A percentile compares a stretch with the other conserved stretches of the same genome.
phyloP scores from a whole-genome alignment of 2,888 invertebrate species.

The Agrypnus murinus region DNA sequence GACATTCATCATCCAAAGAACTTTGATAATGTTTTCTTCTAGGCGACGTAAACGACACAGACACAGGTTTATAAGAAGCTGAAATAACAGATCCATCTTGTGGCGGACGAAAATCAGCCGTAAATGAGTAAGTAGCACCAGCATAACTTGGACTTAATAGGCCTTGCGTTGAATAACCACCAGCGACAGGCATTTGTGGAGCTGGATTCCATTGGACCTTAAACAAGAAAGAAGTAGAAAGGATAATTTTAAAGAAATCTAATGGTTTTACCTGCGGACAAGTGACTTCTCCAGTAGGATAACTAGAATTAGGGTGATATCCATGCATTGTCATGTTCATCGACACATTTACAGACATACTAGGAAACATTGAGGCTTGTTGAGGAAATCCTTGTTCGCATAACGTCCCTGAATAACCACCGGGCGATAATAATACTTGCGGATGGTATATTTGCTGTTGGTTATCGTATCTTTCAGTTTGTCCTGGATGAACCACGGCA shows the following conservation, averaged over 20 bases:
- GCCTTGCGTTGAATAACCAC: slow-evolving; percentile 74
- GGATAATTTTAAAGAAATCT: not conserved
- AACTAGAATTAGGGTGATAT: slow-evolving; percentile 74
- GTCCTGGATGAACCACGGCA: slow-evolving; percentile 88
- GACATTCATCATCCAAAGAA: slow-evolving; percentile 80
- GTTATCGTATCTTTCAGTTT: slow-evolving; percentile 60
- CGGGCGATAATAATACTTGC: slow-evolving; percentile 80
- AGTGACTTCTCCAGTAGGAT: slow-evolving; percentile 74
- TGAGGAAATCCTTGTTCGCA: slow-evolving; percentile 66
- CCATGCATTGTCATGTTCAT: slow-evolving; percentile 99
- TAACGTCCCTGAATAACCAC: slow-evolving; percentile 66
- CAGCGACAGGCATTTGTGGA: slow-evolving; percentile 77
- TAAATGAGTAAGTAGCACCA: slow-evolving; percentile 87
- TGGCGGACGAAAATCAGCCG: slow-evolving; percentile 85
- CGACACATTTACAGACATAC: slow-evolving; percentile 97
- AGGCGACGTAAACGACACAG: slow-evolving; percentile 70
- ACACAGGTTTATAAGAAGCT: slow-evolving; percentile 75
- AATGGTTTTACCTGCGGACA: slow-evolving; percentile 78
- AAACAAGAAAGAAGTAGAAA: slow-evolving; percentile 35
- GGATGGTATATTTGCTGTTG: slow-evolving; percentile 70
- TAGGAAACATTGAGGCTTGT: slow-evolving; percentile 81
- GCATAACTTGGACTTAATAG: slow-evolving; percentile 80
- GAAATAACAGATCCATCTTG: slow-evolving; percentile 76
- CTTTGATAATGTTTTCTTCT: slow-evolving; percentile 62
- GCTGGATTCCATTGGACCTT: slow-evolving; percentile 83